Evolutionary conservation across 2,797 vertebrate species (phyloP).

Genomic region (Chelmon rostratus): DNA sequence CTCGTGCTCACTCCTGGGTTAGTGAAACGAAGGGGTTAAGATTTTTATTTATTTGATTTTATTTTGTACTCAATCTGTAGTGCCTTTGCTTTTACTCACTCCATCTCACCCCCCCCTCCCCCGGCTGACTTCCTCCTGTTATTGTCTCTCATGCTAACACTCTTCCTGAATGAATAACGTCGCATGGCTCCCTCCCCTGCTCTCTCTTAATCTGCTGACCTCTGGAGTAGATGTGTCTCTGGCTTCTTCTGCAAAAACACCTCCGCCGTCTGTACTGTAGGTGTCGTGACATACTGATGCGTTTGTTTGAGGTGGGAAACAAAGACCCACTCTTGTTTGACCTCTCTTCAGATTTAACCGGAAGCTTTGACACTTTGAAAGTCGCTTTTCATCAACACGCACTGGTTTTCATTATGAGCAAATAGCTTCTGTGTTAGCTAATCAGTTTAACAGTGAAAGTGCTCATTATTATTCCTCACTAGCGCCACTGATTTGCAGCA

Average conservation of each 20-base stretch:
- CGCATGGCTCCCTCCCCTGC: conserved; percentile 51
- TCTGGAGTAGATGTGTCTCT: conserved; percentile 8
- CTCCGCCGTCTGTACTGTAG: conserved; percentile 29
- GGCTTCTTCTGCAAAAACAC: conserved; percentile 30
- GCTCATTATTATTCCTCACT: conserved; percentile 32
- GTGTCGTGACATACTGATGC: conserved; percentile 15
- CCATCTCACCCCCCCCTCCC: conserved; percentile 1
- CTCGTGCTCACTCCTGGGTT: conserved; percentile 53
- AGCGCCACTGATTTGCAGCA: conserved; percentile 20
- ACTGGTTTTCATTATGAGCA: neutral
- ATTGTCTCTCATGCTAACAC: conserved; percentile 26
- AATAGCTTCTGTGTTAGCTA: conserved; percentile 3
- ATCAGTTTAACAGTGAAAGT: conserved; percentile 20
- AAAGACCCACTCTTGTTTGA: neutral
- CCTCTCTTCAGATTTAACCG: conserved; percentile 25
- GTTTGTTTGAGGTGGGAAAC: conserved; percentile 1
- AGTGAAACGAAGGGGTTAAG: conserved; percentile 47
- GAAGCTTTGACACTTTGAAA: conserved; percentile 58
- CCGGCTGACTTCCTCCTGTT: conserved; percentile 13
- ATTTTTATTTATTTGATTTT: conserved; percentile 12
- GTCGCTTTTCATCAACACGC: conserved; percentile 24
- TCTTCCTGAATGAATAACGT: conserved; percentile 34
- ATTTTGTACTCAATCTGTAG: conserved; percentile 60
- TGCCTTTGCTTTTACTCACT: conserved; percentile 74
- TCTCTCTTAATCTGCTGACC: conserved; percentile 30